Base-by-base conservation (phyloP, 2,113 vertebrate genomes). In the Colossoma macropomum region DNA sequence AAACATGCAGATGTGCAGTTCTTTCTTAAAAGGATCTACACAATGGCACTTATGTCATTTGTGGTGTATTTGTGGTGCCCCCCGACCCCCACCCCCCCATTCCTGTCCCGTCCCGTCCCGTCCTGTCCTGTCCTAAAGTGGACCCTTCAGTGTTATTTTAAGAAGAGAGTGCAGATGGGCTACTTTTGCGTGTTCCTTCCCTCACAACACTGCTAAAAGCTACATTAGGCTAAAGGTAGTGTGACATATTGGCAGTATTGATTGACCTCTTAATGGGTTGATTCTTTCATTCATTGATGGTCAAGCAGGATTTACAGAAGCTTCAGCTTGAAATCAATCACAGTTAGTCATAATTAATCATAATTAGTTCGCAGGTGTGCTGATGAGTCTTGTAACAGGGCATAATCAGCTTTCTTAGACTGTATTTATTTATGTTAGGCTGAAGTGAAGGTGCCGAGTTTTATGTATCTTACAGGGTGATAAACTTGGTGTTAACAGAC, bases 11-110 rank as follows among this genome's bases (percentile, higher is more conserved):
- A 56, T 63, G 56, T 34, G 71, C n/a, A 73, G 28, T 56, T 59
- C 34, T 38, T 27, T 32, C 34, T 38, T 4, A 38, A 38, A 3
- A 63, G 71, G 25, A 38, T 52, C 70, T 66, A 21, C 17, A 83
- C 81, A 80, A 80, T 83, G 62, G 60, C 71, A 76, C 85, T 81
- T 71, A 73, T 79, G 77, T 86, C 60, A 23, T 73, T 17, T 7
- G 17, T 6, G 1, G 62, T 30, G 30, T 82, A 68, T 65, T 76
- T 78, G 13, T 52, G 50, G 23, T 34, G 52, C 52, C 34, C 56
- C 65, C 68, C 30, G n/a, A 3, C 15, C 32, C 19, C 60, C 41
- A 9, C 16, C 50, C 50, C 0, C 50, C 15, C 2, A n/a, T n/a
- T n/a, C n/a, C n/a, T n/a, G n/a, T n/a, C n/a, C n/a, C n/a, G n/a